These are phyloP conservation scores for Dreissena rostriformis DNA, from an alignment of 1,140 invertebrate species.

Conservation along the genomic window DNA sequence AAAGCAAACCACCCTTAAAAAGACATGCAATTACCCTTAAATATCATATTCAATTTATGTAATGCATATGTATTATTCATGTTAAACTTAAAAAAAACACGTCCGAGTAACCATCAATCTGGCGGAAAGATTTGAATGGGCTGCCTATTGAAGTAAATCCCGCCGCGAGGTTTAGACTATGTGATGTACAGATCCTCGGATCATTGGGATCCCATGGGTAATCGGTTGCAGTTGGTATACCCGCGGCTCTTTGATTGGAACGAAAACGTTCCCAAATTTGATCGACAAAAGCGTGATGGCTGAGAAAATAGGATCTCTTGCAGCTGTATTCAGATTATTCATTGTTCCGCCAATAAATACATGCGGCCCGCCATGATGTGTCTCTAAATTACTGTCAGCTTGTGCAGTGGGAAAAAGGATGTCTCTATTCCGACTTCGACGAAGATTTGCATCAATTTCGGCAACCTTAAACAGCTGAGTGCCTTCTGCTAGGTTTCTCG, in stretches of 20 bases:
- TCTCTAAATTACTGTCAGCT: conserved; percentile 66
- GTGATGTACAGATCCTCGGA: conserved; percentile 31
- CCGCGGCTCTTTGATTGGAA: conserved; percentile 56
- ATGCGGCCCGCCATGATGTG: conserved; percentile 69
- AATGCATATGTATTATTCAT: no score
- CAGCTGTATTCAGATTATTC: conserved; percentile 66
- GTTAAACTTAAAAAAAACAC: no score
- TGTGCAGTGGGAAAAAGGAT: conserved; percentile 56
- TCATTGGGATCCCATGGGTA: conserved; percentile 42
- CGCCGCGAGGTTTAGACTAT: conserved; percentile 48
- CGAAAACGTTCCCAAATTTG: conserved; percentile 73
- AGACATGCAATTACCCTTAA: no score
- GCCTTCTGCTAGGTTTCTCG: conserved; percentile 40
- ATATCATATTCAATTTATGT: no score
- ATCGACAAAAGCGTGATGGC: conserved; percentile 81
- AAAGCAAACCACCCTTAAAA: no score
- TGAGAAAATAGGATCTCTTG: conserved; percentile 81
- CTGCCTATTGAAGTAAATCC: conserved; percentile 63
- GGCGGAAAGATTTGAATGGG: not conserved
- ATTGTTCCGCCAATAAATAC: conserved; percentile 71
- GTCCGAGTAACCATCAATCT: not conserved
- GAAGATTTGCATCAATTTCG: conserved; percentile 46
- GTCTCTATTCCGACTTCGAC: conserved; percentile 44
- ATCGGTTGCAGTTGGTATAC: conserved; percentile 58
- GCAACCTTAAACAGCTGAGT: conserved; percentile 50